phyloP scores from a whole-genome alignment of 2,888 invertebrate species.

The Drosophila nr. medialis region DNA sequence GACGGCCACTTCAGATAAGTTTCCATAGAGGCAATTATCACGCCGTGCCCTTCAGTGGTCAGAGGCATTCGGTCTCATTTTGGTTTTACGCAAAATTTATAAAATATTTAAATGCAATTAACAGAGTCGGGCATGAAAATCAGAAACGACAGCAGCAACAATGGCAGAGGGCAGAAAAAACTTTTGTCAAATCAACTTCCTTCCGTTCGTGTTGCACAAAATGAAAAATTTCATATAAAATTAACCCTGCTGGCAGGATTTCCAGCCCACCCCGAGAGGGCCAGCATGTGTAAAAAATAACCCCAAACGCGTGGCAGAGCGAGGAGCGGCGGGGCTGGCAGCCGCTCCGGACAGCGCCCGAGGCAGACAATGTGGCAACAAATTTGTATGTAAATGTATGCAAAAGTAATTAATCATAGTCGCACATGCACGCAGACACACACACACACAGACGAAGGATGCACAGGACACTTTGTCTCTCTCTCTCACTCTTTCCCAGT shows the following conservation, averaged over 20 bases:
- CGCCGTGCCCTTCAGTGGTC: conserved; percentile 10
- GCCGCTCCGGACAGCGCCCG: conserved; percentile 49
- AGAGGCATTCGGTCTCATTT: conserved; percentile 28
- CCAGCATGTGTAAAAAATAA: conserved; percentile 58
- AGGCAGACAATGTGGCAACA: conserved; percentile 80
- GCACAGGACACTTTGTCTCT: conserved; percentile 26
- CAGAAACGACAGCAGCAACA: conserved; percentile 26
- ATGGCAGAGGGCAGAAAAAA: conserved; percentile 45
- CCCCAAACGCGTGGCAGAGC: conserved; percentile 36
- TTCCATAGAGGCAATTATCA: conserved; percentile 37
- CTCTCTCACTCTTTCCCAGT: conserved; percentile 6
- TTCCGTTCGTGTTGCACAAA: conserved; percentile 71
- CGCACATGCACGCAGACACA: conserved; percentile 73
- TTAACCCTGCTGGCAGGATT: conserved; percentile 72
- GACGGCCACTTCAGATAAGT: neutral
- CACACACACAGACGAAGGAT: conserved; percentile 31
- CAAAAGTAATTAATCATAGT: conserved; percentile 79
- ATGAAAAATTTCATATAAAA: conserved; percentile 78
- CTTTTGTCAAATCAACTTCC: conserved; percentile 78
- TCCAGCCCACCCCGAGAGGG: conserved; percentile 39
- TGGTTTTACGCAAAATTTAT: conserved; percentile 64
- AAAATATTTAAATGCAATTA: conserved; percentile 78
- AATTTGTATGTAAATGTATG: conserved; percentile 82
- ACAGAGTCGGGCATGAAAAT: conserved; percentile 53
- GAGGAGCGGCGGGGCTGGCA: conserved; percentile 5